Evolutionary conservation across 2,797 vertebrate species (phyloP), one percentile per base, ranked within the genome.

Genomic region (Lepilemur ruficaudatus): DNA sequence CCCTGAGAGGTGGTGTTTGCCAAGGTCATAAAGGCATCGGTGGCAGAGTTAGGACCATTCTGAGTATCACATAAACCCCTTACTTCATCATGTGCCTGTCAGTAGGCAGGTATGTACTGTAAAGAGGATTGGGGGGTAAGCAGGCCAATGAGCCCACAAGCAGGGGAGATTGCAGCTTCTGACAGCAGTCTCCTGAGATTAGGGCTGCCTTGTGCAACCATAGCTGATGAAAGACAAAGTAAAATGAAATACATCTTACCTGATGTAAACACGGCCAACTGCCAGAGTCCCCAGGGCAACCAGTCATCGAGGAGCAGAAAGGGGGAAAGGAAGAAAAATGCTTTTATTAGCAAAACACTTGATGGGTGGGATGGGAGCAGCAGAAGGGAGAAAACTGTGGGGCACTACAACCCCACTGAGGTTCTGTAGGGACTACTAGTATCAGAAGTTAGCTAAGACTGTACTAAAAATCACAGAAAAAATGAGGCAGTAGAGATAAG

Each of bases 261-360:
- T 99, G 99, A 98, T 99, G 99, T 98, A 99, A 99, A 98, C 99
- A 99, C 2, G 99, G 99, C 99, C 99, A 99, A 94, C 99, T 99
- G 98, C 95, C 69, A 97, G 96, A 80, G 95, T 98, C 96, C 93
- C 98, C 98, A 97, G 95, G 97, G 97, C 73, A 93, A 97, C 92
- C 98, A 93, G 96, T 96, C 89, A 95, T 90, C 97, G 67, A 91
- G 86, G 67, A 98, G 94, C 69, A 97, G 18, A 91, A 61, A 85
- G 95, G 78, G 95, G 43, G 89, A 43, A 15, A 65, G 17, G 93
- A 95, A 94, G 86, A 98, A 97, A 96, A 95, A 94, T 50, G 67
- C 25, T 89, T 46, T 89, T 23, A 50, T 98, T 96, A 97, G 87
- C 59, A 63, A 93, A 86, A 96, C 67, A 95, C 67, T 12, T 10